These are phyloP conservation scores for Rhizomys pruinosus DNA, from an alignment of 2,113 vertebrate genomes.

Conservation along the genomic window DNA sequence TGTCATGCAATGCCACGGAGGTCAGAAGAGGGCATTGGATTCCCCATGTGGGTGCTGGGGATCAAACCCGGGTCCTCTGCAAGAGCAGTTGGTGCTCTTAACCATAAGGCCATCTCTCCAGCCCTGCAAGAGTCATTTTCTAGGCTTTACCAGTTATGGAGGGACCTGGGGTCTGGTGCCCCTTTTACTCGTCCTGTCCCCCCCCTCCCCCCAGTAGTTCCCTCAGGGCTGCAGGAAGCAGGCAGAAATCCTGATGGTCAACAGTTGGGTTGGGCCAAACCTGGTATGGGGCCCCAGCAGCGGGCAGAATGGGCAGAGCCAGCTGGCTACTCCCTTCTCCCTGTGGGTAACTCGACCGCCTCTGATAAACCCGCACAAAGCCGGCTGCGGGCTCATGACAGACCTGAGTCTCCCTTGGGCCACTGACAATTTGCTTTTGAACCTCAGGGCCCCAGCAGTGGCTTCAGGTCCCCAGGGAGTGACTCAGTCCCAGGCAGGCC, in stretches of 20 bases:
- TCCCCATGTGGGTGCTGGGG: too few relatives aligned
- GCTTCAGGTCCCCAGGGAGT: background rate
- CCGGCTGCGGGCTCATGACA: background rate
- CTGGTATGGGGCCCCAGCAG: background rate
- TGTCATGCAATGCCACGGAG: too few relatives aligned
- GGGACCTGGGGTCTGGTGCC: background rate
- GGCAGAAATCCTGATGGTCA: background rate
- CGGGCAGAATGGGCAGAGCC: background rate
- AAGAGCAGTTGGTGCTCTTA: too few relatives aligned
- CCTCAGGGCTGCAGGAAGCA: background rate
- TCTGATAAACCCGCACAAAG: background rate
- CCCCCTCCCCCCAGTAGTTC: background rate
- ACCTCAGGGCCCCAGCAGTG: background rate
- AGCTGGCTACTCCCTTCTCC: background rate
- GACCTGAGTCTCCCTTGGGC: background rate
- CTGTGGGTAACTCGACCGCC: background rate
- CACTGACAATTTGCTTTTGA: background rate
- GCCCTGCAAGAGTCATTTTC: too few relatives aligned
- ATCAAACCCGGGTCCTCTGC: too few relatives aligned
- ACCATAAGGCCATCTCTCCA: too few relatives aligned
- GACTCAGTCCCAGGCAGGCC: background rate
- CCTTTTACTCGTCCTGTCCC: background rate
- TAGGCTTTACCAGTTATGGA: background rate
- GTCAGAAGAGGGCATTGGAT: too few relatives aligned
- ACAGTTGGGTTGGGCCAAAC: background rate